These are phyloP conservation scores for Mya arenaria DNA, from an alignment of 1,140 invertebrate genomes.

Conservation along the genomic window DNA sequence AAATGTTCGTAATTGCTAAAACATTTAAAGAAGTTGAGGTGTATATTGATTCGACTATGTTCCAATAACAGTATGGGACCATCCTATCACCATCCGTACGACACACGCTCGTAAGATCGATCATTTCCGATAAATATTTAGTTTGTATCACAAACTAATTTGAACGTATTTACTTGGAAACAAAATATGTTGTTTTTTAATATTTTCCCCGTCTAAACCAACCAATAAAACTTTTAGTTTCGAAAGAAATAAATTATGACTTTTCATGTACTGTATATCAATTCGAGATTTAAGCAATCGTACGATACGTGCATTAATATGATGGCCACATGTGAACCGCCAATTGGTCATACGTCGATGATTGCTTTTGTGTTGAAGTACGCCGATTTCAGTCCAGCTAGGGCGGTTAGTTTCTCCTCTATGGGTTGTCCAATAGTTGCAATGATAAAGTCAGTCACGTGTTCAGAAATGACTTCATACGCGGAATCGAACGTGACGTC, in stretches of 20 bases:
- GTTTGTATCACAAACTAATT: too few relatives aligned
- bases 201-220: background rate
- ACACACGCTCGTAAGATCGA: too few relatives aligned
- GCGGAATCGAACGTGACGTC: constrained; percentile 50
- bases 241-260: background rate
- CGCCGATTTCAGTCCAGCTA: constrained; percentile 5
- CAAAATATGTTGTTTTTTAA: background rate
- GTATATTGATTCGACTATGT: too few relatives aligned
- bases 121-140: too few relatives aligned
- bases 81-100: too few relatives aligned
- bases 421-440: constrained; percentile 36
- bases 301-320: background rate
- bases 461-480: constrained; percentile 44
- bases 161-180: too few relatives aligned
- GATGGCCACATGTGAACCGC: background rate
- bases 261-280: background rate
- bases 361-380: constrained; percentile 33
- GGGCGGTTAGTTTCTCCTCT: background rate
- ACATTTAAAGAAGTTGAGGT: too few relatives aligned
- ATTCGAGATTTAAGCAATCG: background rate
- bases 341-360: constrained; percentile 36
- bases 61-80: too few relatives aligned
- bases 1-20: too few relatives aligned
- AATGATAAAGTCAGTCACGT: constrained; percentile 52
- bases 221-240: background rate